Conservation (phyloP, 2,113 vertebrate species). For the Aegithalos caudatus region DNA sequence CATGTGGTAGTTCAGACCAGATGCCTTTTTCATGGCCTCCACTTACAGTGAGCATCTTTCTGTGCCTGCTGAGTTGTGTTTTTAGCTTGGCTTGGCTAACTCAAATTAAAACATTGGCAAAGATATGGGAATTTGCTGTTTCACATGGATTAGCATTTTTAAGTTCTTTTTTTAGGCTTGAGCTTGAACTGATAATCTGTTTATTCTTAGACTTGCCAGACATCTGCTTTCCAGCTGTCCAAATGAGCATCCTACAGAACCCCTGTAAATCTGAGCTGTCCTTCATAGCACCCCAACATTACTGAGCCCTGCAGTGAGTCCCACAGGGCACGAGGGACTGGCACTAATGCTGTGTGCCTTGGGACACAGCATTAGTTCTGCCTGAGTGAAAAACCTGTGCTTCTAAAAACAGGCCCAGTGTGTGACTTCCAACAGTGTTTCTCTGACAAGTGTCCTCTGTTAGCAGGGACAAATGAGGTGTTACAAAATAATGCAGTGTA, state of each 20-base stretch:
- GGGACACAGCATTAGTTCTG: background rate
- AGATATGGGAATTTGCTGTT: background rate
- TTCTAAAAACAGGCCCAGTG: background rate
- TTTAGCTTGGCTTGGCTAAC: background rate
- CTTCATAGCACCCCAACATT: background rate
- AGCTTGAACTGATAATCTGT: conserved; percentile 1
- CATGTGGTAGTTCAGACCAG: background rate
- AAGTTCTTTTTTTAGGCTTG: background rate
- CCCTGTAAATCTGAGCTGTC: background rate
- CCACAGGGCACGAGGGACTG: fast-evolving
- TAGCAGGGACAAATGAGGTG: background rate
- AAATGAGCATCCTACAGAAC: background rate
- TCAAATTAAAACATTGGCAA: background rate
- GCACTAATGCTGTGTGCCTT: background rate
- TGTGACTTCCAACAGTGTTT: background rate
- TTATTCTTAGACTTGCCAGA: background rate
- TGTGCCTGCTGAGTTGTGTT: background rate
- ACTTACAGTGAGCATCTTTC: background rate
- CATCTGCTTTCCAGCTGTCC: conserved; percentile 14
- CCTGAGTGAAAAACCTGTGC: background rate
- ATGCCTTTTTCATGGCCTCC: background rate
- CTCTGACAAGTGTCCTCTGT: background rate
- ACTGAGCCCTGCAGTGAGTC: background rate
- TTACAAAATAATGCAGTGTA: fast-evolving
- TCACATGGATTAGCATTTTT: background rate